Evolutionary conservation across 1,140 invertebrate genomes (phyloP).

Genomic region (Pseudomyrmex flavicornis): DNA sequence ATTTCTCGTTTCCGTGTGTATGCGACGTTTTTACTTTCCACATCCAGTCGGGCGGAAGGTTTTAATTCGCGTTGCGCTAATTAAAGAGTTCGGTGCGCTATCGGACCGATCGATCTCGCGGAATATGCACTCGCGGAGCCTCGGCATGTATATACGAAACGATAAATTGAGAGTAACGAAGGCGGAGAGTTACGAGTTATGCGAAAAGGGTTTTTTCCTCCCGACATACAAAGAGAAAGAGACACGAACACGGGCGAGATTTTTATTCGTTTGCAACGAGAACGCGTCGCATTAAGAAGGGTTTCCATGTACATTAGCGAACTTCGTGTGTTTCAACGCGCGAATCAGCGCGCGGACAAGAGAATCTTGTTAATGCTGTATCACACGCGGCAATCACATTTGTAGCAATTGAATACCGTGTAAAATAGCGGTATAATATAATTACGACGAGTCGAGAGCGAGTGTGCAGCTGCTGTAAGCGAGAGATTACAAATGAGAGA

Average conservation of each 20-base stretch:
- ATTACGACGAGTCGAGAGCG: conserved; percentile 13
- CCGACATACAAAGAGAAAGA: not conserved
- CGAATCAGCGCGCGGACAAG: not conserved
- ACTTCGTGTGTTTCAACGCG: not conserved
- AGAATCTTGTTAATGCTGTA: conserved; percentile 36
- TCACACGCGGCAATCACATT: conserved; percentile 10
- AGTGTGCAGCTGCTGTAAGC: conserved; percentile 29
- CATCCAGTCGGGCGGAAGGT: conserved; percentile 26
- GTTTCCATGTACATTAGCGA: too few relatives aligned
- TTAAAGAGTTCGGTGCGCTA: conserved; percentile 51
- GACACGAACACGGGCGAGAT: conserved; percentile 10
- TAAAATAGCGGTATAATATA: conserved; percentile 40
- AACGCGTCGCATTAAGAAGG: conserved; percentile 26
- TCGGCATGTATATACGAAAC: not conserved
- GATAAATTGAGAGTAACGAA: conserved; percentile 30
- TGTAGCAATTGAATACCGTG: conserved; percentile 11
- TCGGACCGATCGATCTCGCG: conserved; percentile 50
- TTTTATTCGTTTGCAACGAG: conserved; percentile 26
- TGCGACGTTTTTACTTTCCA: conserved; percentile 39
- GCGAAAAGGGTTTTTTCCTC: conserved; percentile 16
- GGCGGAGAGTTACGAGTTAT: not conserved
- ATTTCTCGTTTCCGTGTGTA: conserved; percentile 39
- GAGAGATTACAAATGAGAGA: conserved; percentile 61
- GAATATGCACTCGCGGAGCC: conserved; percentile 26
- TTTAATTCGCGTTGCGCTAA: conserved; percentile 56